These are phyloP conservation scores for Sylvilagus floridanus DNA, from an alignment of 2,797 vertebrate species.

Conservation along the genomic window DNA sequence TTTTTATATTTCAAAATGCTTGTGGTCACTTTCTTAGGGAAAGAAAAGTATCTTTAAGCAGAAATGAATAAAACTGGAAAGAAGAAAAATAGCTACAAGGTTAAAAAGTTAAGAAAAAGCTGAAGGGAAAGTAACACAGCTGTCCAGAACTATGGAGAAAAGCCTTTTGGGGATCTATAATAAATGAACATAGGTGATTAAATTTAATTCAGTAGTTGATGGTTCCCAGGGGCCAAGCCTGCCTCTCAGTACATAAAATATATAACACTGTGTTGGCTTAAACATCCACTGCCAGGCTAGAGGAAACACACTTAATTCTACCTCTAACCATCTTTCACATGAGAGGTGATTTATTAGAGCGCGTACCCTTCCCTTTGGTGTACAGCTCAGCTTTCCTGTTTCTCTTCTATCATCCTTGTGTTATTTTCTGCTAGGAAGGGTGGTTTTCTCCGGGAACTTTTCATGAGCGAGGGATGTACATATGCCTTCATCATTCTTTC, in stretches of 20 bases:
- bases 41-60: conserved; percentile 6
- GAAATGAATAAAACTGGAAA: conserved; percentile 56
- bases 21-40: background rate
- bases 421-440: conserved; percentile 8
- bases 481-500: conserved; percentile 35
- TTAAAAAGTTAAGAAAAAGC: conserved; percentile 54
- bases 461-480: background rate
- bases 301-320: conserved; percentile 60
- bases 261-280: conserved; percentile 62
- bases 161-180: conserved; percentile 66
- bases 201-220: conserved; percentile 81
- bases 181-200: conserved; percentile 74
- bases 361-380: conserved; percentile 55
- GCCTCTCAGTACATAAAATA: conserved; percentile 73
- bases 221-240: conserved; percentile 66
- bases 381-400: conserved; percentile 37
- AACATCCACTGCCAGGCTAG: conserved; percentile 44
- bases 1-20: conserved; percentile 28
- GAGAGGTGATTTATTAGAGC: conserved; percentile 72
- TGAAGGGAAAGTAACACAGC: conserved; percentile 64
- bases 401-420: conserved; percentile 40
- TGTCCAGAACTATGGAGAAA: conserved; percentile 60
- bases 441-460: conserved; percentile 30
- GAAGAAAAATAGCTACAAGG: conserved; percentile 73
- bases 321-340: conserved; percentile 68